A percentile compares a stretch with the other conserved stretches of the same genome.
These are phyloP conservation scores for Sipha maydis DNA, from an alignment of 2,888 invertebrate genomes.

Conservation along the genomic window DNA sequence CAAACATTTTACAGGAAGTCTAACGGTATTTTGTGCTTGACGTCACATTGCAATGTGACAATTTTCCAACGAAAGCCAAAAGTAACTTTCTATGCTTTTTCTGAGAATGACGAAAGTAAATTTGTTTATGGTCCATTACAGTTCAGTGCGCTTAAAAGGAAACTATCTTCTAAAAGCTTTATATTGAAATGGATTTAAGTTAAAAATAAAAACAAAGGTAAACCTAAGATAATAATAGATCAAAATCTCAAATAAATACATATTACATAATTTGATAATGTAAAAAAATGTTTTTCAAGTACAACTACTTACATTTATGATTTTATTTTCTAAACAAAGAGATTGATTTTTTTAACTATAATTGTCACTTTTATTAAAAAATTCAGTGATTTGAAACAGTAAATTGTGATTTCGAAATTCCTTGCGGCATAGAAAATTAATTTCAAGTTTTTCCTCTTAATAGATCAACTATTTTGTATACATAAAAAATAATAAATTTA, in stretches of 20 bases:
- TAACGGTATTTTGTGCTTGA: constrained; percentile 8
- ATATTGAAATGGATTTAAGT: constrained; percentile 19
- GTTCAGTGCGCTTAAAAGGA: constrained; percentile 26
- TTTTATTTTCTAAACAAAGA: too few species aligned
- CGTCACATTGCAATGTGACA: constrained; percentile 17
- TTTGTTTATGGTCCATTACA: constrained; percentile 23
- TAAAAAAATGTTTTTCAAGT: background rate
- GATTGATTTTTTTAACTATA: too few species aligned
- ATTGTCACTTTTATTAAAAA: too few species aligned
- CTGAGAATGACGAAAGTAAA: constrained; percentile 4
- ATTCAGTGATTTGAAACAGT: too few species aligned
- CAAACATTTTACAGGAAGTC: constrained; percentile 19
- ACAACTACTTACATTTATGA: too few species aligned
- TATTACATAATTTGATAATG: background rate
- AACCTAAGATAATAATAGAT: background rate
- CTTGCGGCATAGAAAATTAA: too few species aligned
- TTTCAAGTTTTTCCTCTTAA: too few species aligned
- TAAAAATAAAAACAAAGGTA: background rate
- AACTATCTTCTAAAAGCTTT: constrained; percentile 18
- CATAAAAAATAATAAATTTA: too few species aligned
- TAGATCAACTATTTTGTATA: too few species aligned
- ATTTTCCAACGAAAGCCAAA: constrained; percentile 23
- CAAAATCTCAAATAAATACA: background rate
- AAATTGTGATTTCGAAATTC: too few species aligned
- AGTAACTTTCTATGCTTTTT: constrained; percentile 21